Conservation (phyloP, 2,797 vertebrate species). For the Zenarchopterus dispar region DNA sequence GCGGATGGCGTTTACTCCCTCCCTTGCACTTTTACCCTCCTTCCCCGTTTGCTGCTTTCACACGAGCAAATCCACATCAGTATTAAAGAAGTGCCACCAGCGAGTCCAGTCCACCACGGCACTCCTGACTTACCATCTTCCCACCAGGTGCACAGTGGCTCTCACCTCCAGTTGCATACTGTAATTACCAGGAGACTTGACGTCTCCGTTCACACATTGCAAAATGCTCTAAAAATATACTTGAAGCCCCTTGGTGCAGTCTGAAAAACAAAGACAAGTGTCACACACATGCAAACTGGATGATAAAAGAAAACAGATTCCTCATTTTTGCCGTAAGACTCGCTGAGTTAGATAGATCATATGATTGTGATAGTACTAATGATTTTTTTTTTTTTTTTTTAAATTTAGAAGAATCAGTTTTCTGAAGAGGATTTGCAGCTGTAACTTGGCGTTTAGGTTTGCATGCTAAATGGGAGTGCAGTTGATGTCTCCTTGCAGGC, state of each 20-base stretch:
- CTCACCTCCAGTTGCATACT: slow-evolving; percentile 11
- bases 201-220: slow-evolving; percentile 12
- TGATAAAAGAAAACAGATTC: slow-evolving; percentile 21
- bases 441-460: slow-evolving; percentile 39
- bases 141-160: slow-evolving; percentile 38
- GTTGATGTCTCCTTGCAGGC: slow-evolving; percentile 14
- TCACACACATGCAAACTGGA: slow-evolving; percentile 31
- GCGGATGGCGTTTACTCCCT: slow-evolving; percentile 62
- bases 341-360: slow-evolving; percentile 40
- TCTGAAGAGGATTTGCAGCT: slow-evolving; percentile 27
- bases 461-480: slow-evolving; percentile 38
- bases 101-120: slow-evolving; percentile 24
- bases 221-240: slow-evolving; percentile 39
- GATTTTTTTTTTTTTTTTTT: slow-evolving; percentile 1
- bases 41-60: slow-evolving; percentile 42
- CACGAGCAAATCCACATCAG: slow-evolving; percentile 66
- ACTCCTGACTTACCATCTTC: slow-evolving; percentile 12
- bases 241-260: slow-evolving; percentile 43
- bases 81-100: slow-evolving; percentile 67
- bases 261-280: slow-evolving; percentile 34
- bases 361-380: slow-evolving; percentile 59
- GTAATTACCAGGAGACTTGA: slow-evolving; percentile 20
- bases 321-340: slow-evolving; percentile 40
- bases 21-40: slow-evolving; percentile 74
- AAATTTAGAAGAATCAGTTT: slow-evolving; percentile 28